Evolutionary conservation across 1,140 invertebrate genomes (phyloP).

Genomic region (Anagrus nilaparvatae): DNA sequence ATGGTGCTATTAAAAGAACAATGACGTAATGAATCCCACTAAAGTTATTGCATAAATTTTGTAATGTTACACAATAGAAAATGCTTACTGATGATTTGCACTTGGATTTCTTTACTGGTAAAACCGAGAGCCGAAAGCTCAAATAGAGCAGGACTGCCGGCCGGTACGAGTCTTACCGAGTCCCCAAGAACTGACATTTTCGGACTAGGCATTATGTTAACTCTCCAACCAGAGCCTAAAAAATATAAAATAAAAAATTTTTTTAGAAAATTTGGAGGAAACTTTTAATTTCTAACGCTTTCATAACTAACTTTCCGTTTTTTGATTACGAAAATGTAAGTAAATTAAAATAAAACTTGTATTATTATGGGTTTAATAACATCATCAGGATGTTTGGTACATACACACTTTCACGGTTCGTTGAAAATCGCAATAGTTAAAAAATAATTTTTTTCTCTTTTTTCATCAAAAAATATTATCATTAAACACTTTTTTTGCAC

Average conservation of each 20-base stretch:
- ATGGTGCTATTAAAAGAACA: conserved; percentile 44
- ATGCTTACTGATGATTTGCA: conserved; percentile 39
- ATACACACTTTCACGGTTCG: too few species aligned
- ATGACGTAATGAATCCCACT: not conserved
- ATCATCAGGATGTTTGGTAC: too few species aligned
- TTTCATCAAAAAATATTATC: too few species aligned
- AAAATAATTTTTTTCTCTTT: too few species aligned
- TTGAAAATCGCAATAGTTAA: too few species aligned
- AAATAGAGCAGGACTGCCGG: conserved; percentile 74
- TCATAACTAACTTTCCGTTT: not conserved
- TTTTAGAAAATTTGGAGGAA: not conserved
- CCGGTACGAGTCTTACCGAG: conserved; percentile 76
- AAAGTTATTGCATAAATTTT: not conserved
- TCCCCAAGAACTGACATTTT: conserved; percentile 70
- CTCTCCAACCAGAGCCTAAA: conserved; percentile 82
- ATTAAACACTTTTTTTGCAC: too few species aligned
- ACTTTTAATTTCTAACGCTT: not conserved
- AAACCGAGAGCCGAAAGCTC: conserved; percentile 65
- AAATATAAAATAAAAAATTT: conserved; percentile 19
- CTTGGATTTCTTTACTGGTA: conserved; percentile 44
- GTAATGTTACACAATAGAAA: not conserved
- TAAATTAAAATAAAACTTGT: too few species aligned
- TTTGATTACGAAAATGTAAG: too few species aligned
- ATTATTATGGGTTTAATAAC: too few species aligned
- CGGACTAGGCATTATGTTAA: conserved; percentile 68